phyloP scores from a whole-genome alignment of 2,797 vertebrate genomes.

The Bradypus variegatus region DNA sequence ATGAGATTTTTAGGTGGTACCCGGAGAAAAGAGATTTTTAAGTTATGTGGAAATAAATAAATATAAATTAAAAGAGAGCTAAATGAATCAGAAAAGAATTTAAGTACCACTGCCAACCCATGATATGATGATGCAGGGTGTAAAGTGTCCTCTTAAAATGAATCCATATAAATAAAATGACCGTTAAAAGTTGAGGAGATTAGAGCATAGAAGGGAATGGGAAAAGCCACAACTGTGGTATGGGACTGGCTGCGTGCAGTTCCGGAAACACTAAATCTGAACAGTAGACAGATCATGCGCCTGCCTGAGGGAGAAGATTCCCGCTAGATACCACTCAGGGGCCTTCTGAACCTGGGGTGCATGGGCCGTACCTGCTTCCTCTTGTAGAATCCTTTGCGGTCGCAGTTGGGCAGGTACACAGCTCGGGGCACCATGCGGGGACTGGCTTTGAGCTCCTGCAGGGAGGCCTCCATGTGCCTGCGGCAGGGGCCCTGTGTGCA shows the following conservation, averaged over 20 bases:
- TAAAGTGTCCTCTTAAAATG: background rate
- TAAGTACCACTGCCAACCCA: no score
- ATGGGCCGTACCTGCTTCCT: slow-evolving; percentile 88
- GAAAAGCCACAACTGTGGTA: background rate
- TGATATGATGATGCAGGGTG: background rate
- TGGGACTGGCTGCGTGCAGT: background rate
- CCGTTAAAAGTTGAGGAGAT: background rate
- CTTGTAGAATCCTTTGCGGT: slow-evolving; percentile 98
- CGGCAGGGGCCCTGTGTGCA: slow-evolving; percentile 89
- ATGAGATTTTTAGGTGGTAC: background rate
- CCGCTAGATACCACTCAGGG: background rate
- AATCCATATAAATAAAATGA: background rate
- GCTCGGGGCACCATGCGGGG: slow-evolving; percentile 87
- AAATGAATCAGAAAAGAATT: background rate
- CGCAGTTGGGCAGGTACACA: slow-evolving; percentile 96
- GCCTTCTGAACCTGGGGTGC: background rate
- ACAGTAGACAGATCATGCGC: background rate
- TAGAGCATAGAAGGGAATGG: background rate
- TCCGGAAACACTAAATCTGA: background rate
- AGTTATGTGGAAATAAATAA: background rate
- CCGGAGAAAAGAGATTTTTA: background rate
- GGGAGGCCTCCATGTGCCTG: slow-evolving; percentile 92
- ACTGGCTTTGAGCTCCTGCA: slow-evolving; percentile 94
- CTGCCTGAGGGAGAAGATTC: background rate
- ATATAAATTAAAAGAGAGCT: no score